Evolutionary conservation across 2,888 invertebrate genomes (phyloP), one percentile per base, ranked within the genome.

Genomic region (Agrochola macilenta): DNA sequence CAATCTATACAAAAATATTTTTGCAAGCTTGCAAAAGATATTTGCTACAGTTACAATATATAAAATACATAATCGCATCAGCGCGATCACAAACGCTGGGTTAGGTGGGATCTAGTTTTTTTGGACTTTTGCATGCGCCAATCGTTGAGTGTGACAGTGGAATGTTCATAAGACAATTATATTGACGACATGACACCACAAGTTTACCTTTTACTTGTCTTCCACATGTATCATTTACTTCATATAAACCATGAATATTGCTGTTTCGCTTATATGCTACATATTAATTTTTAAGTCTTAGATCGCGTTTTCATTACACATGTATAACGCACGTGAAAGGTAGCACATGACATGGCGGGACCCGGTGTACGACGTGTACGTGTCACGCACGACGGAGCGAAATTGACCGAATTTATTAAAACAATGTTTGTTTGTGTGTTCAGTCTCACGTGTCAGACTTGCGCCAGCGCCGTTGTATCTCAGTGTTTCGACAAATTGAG

Each of bases 401-500:
- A 84, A 82, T 88, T 82, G 86, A 88, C 87, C 87, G 84, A 87
- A 86, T 89, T 89, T 83, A 81, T 86, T 86, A 83, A 83, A 88
- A 85, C 91, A 90, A 90, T 89, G 86, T 90, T 88, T 87, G 91
- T 91, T 89, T 90, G 91, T 92, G 92, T 92, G 93, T 91, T 93
- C 93, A 93, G 93, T 93, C 92, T 93, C 92, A 90, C 92, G 92
- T 89, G 89, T 87, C 92, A 88, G 91, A 88, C 89, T 89, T 89
- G 90, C 91, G 93, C 91, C 91, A 84, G 90, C 91, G 90, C 82
- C 91, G 77, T 81, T 86, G 78, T 82, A 84, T 87, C 89, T 95
- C 95, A 97, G 97, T 98, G 98, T 97, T 98, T 98, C 93, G 98
- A 98, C 97, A 98, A 97, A 97, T 98, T 98, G 95, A 98, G 97